Base-by-base conservation (phyloP, 2,113 vertebrate genomes). In the Brachirus orientalis region DNA sequence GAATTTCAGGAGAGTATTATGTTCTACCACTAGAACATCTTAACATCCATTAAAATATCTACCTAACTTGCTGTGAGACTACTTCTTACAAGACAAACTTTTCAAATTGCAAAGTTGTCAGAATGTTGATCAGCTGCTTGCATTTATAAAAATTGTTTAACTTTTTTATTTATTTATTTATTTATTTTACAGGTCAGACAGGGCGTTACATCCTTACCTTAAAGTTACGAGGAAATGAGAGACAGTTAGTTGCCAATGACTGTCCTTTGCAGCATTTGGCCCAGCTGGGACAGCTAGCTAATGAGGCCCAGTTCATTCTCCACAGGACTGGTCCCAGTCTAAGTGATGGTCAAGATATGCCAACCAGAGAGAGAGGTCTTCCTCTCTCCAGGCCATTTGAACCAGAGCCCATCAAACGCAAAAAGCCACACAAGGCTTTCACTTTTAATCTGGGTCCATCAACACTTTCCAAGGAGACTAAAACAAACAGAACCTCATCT, bases 161-260 rank as follows among this genome's bases (percentile, higher is more conserved):
- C n/a, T n/a, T n/a, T n/a, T n/a, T n/a, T n/a, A 12, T 40, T 4
- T 5, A 12, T 43, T 9, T 10, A 13, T 43, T 40, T 9, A 40
- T 43, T 43, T 10, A 13, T 43, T 10, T 16, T 17, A 11, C 88
- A 98, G 96, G 97, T 80, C 96, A 96, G 90, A 99, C 96, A 0
- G 97, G 97, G 16, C 95, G 97, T 7, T 99, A 97, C 1, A 86
- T 96, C 50, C 94, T 99, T 1, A 86, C 96, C 69, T 91, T 96
- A 91, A 96, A 93, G 79, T 84, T 95, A 22, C 88, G 93, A 13
- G 96, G 94, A 62, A 95, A 91, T 6, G 96, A 99, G 78, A 86
- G 92, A 41, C 95, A 94, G 71, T 88, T 98, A 28, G 84, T 94
- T 17, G 95, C 96, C 0, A 91, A 92, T 18, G 97, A 98, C 64